Conservation (phyloP, 2,113 vertebrate genomes). For the Phocoena phocoena region DNA sequence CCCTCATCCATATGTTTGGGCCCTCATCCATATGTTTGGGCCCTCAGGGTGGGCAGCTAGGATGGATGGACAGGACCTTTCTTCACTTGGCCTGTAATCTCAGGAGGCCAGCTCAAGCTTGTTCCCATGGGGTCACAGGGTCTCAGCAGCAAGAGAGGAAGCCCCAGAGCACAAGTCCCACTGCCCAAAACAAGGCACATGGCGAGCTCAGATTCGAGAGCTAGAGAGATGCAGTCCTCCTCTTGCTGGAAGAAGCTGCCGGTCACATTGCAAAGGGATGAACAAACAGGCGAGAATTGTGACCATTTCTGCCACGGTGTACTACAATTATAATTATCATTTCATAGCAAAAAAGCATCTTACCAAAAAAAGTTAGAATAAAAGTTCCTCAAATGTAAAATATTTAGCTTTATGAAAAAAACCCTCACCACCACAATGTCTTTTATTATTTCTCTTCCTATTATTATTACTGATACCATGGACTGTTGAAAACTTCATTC, state of each 20-base stretch:
- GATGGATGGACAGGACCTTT: not conserved
- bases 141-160: not conserved
- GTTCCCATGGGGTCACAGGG: not conserved
- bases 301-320: not conserved
- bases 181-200: not conserved
- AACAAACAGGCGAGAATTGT: not conserved
- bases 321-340: not conserved
- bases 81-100: not conserved
- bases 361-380: not conserved
- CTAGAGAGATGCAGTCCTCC: not conserved
- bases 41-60: not conserved
- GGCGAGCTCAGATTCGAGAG: not conserved
- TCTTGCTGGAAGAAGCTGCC: not conserved
- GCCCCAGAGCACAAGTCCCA: fast-evolving
- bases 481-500: not conserved
- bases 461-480: not conserved
- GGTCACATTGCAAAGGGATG: not conserved
- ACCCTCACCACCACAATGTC: not conserved
- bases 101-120: not conserved
- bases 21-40: not conserved
- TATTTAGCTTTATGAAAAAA: not conserved
- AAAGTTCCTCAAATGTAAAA: not conserved
- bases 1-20: not conserved
- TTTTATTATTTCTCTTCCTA: not conserved
- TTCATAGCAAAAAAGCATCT: slow-evolving; percentile 17